These are phyloP conservation scores for Adelphocoris suturalis DNA, from an alignment of 2,888 invertebrate species.

Conservation along the genomic window DNA sequence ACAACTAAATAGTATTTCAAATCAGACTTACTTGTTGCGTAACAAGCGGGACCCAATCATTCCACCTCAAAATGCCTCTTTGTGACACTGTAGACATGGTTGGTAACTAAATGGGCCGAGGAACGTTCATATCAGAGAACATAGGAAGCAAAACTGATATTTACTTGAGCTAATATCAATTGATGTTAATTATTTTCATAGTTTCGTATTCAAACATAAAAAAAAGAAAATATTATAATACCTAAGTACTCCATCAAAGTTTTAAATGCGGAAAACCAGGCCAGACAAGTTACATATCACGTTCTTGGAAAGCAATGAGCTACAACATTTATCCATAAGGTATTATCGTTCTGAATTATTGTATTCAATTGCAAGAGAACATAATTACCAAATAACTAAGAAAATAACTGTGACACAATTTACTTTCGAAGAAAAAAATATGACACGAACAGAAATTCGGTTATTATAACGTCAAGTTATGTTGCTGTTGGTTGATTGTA, in stretches of 20 bases:
- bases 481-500: not conserved
- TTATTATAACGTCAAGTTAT: not conserved
- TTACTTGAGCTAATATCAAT: too few relatives aligned
- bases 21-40: constrained; percentile 86
- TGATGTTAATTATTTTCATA: too few relatives aligned
- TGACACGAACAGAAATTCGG: not conserved
- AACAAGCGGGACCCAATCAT: constrained; percentile 89
- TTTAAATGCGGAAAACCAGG: too few relatives aligned
- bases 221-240: too few relatives aligned
- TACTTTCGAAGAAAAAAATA: not conserved
- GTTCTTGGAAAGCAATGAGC: not conserved
- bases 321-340: not conserved
- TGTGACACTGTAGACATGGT: constrained; percentile 75
- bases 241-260: too few relatives aligned
- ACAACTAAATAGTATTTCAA: not conserved
- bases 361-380: not conserved
- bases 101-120: constrained; percentile 40
- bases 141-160: not conserved
- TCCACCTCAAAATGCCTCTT: constrained; percentile 82
- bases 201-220: too few relatives aligned
- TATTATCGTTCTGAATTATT: not conserved
- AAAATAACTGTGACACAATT: not conserved
- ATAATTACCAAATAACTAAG: not conserved
- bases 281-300: too few relatives aligned
- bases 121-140: not conserved